A percentile compares a stretch with the other conserved stretches of the same genome.
Conservation (phyloP, 2,797 vertebrate genomes). For the Rhinella marina region DNA sequence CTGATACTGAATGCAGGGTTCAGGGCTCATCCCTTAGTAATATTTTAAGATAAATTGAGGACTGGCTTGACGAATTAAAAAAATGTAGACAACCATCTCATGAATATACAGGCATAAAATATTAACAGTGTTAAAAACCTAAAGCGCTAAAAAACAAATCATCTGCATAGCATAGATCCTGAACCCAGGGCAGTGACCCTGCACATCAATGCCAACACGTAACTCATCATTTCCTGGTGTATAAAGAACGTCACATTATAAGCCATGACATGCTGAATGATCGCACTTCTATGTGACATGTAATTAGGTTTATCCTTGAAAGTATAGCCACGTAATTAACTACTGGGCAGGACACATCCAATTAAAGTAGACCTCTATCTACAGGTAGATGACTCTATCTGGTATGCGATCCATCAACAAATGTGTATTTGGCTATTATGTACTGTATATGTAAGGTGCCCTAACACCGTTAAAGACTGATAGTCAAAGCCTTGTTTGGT, state of each 20-base stretch:
- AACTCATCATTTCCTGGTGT: neutral
- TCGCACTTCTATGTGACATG: too few relatives aligned
- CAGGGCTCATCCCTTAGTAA: neutral
- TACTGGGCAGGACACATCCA: too few relatives aligned
- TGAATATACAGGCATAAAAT: neutral
- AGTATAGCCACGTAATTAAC: too few relatives aligned
- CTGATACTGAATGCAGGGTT: neutral
- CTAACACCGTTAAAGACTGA: too few relatives aligned
- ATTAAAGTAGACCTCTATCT: too few relatives aligned
- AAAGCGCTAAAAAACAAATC: neutral
- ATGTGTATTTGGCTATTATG: too few relatives aligned
- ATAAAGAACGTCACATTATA: neutral
- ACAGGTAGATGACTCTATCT: too few relatives aligned
- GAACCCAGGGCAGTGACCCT: neutral
- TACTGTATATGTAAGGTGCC: too few relatives aligned
- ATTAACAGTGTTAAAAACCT: neutral
- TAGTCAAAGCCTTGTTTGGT: too few relatives aligned
- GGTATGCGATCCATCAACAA: too few relatives aligned
- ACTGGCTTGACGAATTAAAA: neutral
- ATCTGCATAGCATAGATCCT: neutral
- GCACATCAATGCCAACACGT: neutral
- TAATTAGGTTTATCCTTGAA: too few relatives aligned
- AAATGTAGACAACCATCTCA: neutral
- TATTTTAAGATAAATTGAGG: neutral
- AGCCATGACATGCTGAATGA: too few relatives aligned